Conservation (phyloP, 35 echinoderm and acorn worm genomes). For the Nesometra sesokonis region DNA sequence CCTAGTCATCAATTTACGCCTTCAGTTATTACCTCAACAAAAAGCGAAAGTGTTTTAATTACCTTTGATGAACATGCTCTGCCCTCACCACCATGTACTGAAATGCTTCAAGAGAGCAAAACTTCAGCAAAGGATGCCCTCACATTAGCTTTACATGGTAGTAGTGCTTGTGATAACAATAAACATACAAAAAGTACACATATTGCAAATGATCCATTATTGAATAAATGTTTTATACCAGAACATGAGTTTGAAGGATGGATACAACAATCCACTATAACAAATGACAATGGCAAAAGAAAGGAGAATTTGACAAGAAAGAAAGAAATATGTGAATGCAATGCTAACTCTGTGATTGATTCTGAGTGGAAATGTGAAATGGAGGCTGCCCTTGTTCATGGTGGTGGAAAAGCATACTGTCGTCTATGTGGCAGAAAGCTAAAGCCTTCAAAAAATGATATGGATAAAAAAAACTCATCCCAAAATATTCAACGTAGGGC, state of each 20-base stretch:
- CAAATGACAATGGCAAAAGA: neutral
- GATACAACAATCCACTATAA: neutral
- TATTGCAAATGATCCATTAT: neutral
- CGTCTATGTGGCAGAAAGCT: neutral
- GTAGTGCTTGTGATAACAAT: neutral
- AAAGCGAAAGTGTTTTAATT: neutral
- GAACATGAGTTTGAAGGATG: neutral
- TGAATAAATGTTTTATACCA: neutral
- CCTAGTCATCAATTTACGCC: neutral
- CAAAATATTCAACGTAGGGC: neutral
- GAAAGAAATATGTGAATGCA: neutral
- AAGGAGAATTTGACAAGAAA: neutral
- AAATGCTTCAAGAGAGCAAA: neutral
- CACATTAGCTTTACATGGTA: neutral
- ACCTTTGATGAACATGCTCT: neutral
- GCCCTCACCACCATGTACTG: neutral
- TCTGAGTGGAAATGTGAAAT: neutral
- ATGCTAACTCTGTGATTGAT: neutral
- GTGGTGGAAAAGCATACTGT: neutral
- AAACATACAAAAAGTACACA: neutral
- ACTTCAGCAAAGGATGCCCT: conserved; percentile 1
- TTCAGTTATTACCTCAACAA: neutral
- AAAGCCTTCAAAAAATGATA: neutral
- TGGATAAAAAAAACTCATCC: neutral
- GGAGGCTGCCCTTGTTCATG: neutral